phyloP scores from a whole-genome alignment of 64 coral and sea anemone species.

The Dendronephthya gigantea region DNA sequence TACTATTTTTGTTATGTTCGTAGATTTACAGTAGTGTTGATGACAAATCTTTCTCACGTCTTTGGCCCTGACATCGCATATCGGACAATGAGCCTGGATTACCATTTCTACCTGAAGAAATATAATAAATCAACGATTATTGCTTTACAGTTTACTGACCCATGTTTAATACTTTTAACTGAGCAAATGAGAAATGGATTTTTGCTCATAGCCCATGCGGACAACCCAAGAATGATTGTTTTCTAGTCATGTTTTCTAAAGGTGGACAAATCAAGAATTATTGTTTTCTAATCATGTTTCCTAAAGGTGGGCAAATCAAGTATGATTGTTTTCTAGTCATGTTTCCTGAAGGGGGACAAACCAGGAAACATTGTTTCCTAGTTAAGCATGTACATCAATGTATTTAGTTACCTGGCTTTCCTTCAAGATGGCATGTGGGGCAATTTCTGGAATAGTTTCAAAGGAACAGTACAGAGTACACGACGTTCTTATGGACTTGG shows the following conservation, averaged over 20 bases:
- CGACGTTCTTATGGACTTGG: background rate
- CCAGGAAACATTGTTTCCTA: no score
- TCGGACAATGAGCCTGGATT: background rate
- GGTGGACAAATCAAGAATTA: no score
- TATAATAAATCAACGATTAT: background rate
- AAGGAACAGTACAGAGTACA: background rate
- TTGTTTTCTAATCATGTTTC: no score
- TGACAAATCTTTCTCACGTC: background rate
- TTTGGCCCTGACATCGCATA: background rate
- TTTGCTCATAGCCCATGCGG: no score
- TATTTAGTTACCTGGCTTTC: background rate
- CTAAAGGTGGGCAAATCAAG: no score
- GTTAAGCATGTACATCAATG: background rate
- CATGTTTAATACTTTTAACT: no score
- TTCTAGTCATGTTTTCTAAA: no score
- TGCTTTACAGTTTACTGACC: background rate
- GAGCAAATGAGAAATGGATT: no score
- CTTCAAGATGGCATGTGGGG: background rate
- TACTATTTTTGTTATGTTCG: background rate
- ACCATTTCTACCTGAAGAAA: background rate
- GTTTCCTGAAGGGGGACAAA: no score
- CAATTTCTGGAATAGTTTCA: background rate
- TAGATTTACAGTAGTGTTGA: background rate
- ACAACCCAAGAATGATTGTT: no score
- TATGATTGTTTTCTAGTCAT: no score